Evolutionary conservation across 1,140 invertebrate genomes (phyloP).

Genomic region (Scaptomyza montana): DNA sequence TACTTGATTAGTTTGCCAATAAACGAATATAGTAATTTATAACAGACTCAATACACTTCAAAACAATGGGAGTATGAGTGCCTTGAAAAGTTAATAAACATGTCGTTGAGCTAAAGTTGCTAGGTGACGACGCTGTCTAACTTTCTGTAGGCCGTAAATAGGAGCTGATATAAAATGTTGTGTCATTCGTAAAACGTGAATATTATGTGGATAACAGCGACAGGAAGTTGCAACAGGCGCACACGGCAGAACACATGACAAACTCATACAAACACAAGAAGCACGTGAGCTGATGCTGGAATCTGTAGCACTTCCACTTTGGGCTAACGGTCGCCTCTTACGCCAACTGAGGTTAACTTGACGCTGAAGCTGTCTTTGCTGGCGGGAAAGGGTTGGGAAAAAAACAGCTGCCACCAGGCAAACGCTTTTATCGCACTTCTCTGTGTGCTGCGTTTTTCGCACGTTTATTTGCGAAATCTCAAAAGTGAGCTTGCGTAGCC

Average conservation of each 20-base stretch:
- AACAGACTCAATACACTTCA: too few species aligned
- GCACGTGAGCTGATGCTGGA: conserved; percentile 59
- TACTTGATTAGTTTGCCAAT: too few species aligned
- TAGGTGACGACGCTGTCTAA: too few species aligned
- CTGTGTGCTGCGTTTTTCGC: conserved; percentile 43
- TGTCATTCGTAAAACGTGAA: conserved; percentile 49
- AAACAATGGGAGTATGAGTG: too few species aligned
- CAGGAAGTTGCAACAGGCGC: too few species aligned
- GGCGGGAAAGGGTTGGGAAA: neutral
- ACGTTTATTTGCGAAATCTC: conserved; percentile 52
- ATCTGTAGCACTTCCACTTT: conserved; percentile 58
- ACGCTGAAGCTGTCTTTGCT: neutral
- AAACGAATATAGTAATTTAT: too few species aligned
- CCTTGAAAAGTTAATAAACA: too few species aligned
- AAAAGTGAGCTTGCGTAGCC: conserved; percentile 31
- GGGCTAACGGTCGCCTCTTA: conserved; percentile 8
- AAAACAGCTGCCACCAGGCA: conserved; percentile 16
- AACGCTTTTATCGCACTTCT: conserved; percentile 20
- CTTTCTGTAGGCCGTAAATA: neutral
- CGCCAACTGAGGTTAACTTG: conserved; percentile 2
- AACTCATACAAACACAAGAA: conserved; percentile 24
- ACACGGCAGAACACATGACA: neutral
- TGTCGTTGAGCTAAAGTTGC: too few species aligned
- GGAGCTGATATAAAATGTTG: conserved; percentile 1
- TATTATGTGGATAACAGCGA: conserved; percentile 40